Evolutionary conservation across 1,140 invertebrate genomes (phyloP).

Genomic region (Bicyclus anynana): DNA sequence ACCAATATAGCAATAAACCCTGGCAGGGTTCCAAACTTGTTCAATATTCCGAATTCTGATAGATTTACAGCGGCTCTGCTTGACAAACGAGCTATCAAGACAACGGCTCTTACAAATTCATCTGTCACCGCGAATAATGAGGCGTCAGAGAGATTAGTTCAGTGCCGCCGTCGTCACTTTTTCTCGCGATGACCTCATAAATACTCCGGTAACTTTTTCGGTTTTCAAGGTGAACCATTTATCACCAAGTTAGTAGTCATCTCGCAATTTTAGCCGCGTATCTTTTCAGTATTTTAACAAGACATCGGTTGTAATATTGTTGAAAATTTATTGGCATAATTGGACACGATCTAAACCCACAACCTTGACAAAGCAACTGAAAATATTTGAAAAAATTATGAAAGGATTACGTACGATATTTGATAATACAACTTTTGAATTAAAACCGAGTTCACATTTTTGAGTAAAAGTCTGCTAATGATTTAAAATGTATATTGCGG

Average conservation of each 20-base stretch:
- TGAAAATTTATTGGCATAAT: no score
- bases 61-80: constrained; percentile 28
- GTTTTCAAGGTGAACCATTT: neutral
- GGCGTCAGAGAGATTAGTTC: constrained; percentile 34
- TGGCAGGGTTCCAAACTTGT: constrained; percentile 18
- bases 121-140: constrained; percentile 49
- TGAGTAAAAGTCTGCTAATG: no score
- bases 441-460: no score
- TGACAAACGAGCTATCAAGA: constrained; percentile 31
- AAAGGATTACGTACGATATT: no score
- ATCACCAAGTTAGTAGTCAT: neutral
- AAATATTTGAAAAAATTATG: no score
- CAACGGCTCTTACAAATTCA: constrained; percentile 41
- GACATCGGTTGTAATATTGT: no score
- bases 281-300: no score
- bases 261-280: neutral
- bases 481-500: no score
- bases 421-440: no score
- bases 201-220: neutral
- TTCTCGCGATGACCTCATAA: neutral
- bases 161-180: constrained; percentile 9
- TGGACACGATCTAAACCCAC: no score
- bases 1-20: neutral
- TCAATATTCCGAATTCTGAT: constrained; percentile 30
- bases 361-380: no score